phyloP scores from a whole-genome alignment of 2,888 invertebrate species.

The Tipula lateralis region DNA sequence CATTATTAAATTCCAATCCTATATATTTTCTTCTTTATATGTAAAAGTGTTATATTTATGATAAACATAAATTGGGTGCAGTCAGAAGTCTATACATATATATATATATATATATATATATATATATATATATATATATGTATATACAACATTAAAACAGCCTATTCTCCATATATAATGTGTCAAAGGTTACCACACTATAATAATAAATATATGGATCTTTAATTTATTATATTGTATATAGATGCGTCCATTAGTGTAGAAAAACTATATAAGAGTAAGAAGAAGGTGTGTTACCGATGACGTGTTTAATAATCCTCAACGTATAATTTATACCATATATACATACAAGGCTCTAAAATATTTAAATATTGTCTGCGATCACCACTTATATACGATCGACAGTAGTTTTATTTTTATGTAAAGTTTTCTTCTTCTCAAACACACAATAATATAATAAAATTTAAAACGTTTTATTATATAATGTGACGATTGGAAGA shows the following conservation, averaged over 20 bases:
- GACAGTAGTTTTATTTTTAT: background rate
- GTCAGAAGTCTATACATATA: background rate
- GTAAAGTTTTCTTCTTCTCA: background rate
- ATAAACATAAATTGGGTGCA: constrained; percentile 5
- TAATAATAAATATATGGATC: background rate
- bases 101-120: no score
- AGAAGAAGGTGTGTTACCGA: background rate
- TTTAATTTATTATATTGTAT: background rate
- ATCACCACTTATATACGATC: no score
- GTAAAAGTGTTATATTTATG: background rate
- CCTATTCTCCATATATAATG: background rate
- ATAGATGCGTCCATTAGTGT: background rate
- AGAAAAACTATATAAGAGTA: background rate
- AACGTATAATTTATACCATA: background rate
- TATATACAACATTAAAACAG: background rate
- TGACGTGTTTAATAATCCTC: background rate
- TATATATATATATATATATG: no score
- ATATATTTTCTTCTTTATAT: background rate
- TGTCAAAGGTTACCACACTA: background rate
- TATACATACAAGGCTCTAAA: background rate
- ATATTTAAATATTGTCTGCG: background rate
- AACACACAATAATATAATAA: background rate
- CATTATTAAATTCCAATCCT: background rate
- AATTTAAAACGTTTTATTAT: background rate
- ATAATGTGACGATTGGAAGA: constrained; percentile 7